Conservation (phyloP, 2,888 invertebrate species). For the Branchinecta sandiegonensis region DNA sequence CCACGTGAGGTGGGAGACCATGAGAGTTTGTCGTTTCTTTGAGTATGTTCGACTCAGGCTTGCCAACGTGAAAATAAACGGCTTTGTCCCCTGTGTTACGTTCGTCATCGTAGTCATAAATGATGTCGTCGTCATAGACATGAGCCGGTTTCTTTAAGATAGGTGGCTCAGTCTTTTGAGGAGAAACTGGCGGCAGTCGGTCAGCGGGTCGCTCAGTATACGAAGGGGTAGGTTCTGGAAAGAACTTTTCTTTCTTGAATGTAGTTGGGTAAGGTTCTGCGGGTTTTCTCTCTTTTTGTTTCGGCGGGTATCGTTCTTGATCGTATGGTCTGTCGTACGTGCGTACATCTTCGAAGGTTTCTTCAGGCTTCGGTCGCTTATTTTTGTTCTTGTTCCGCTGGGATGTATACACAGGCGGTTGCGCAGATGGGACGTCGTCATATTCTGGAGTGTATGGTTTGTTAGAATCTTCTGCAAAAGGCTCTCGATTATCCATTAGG, state of each 20-base stretch:
- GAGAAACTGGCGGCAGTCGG: background rate
- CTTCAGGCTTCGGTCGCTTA: background rate
- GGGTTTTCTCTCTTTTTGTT: constrained; percentile 1
- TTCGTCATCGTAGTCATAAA: constrained; percentile 24
- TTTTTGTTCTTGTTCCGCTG: too few species aligned
- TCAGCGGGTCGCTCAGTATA: background rate
- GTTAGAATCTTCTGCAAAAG: too few species aligned
- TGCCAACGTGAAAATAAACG: constrained; percentile 19
- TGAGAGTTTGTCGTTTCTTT: background rate
- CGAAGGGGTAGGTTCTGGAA: background rate
- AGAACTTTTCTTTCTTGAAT: background rate
- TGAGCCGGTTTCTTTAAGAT: background rate
- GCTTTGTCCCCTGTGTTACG: constrained; percentile 22
- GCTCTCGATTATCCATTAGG: too few species aligned
- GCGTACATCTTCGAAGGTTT: background rate
- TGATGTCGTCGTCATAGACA: constrained; percentile 20
- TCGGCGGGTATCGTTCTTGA: background rate
- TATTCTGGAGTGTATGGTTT: too few species aligned
- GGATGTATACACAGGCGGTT: too few species aligned
- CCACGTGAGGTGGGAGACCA: background rate
- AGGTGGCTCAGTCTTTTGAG: background rate
- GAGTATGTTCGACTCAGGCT: constrained; percentile 12
- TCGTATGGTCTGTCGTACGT: constrained; percentile 3
- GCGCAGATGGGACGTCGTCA: too few species aligned
- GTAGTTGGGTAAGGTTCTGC: background rate